Evolutionary conservation across 2,888 invertebrate species (phyloP).

Genomic region (Keiferia lycopersicella): DNA sequence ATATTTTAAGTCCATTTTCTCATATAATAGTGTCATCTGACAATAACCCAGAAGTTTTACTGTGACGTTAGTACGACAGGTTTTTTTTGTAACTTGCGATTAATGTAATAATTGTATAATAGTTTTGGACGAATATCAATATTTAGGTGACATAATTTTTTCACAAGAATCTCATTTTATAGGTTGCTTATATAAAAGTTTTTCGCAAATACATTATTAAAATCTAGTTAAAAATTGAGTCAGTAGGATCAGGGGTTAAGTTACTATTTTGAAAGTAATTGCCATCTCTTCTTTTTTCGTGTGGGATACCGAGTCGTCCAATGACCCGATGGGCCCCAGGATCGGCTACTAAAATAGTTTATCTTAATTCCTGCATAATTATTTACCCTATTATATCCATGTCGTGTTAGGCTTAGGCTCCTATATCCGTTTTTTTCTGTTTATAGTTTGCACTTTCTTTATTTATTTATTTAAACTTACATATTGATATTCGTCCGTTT

Average conservation of each 20-base stretch:
- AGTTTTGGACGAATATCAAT: neutral
- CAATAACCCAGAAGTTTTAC: neutral
- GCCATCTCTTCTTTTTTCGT: too few relatives aligned
- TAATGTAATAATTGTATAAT: neutral
- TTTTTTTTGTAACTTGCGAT: neutral
- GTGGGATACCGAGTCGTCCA: too few relatives aligned
- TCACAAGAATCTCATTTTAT: neutral
- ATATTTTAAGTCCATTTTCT: neutral
- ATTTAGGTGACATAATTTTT: neutral
- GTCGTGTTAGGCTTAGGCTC: too few relatives aligned
- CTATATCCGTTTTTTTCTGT: neutral
- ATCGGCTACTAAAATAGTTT: too few relatives aligned
- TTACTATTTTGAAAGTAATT: too few relatives aligned
- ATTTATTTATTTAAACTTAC: neutral
- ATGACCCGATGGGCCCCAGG: too few relatives aligned
- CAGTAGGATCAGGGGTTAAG: too few relatives aligned
- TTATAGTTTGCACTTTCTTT: neutral
- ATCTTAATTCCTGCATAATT: neutral
- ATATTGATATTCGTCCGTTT: neutral
- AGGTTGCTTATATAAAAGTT: neutral
- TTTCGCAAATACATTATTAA: too few relatives aligned
- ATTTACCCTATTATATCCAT: too few relatives aligned
- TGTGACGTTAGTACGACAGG: neutral
- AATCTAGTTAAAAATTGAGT: too few relatives aligned
- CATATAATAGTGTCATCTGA: neutral